Percentiles rank a stretch among this genome's conserved stretches.
Evolutionary conservation across 2,888 invertebrate species (phyloP).

Genomic region (Augiades crinisus): DNA sequence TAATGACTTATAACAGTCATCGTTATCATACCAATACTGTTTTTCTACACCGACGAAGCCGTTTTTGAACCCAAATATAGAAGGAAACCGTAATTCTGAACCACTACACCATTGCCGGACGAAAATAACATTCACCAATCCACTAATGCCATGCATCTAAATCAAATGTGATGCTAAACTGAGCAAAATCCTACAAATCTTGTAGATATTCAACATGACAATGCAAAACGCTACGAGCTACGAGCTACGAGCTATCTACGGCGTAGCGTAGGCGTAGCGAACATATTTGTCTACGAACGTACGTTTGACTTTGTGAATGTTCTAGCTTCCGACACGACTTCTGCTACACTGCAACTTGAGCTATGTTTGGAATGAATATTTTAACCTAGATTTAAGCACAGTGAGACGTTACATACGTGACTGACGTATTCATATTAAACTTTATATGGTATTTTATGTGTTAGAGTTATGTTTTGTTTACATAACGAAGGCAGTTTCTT

Average conservation of each 20-base stretch:
- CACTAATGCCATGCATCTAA: too few relatives aligned
- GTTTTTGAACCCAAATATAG: too few relatives aligned
- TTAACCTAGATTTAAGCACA: background rate
- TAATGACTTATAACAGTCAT: too few relatives aligned
- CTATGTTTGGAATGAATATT: background rate
- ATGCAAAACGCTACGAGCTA: background rate
- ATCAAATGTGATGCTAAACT: background rate
- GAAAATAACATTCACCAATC: too few relatives aligned
- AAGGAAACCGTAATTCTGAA: too few relatives aligned
- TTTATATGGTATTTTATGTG: too few relatives aligned
- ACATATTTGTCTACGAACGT: slow-evolving; percentile 36
- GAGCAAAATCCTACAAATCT: background rate
- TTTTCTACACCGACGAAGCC: too few relatives aligned
- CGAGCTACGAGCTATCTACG: slow-evolving; percentile 22
- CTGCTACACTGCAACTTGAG: slow-evolving; percentile 2
- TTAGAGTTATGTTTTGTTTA: too few relatives aligned
- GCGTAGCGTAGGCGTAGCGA: slow-evolving; percentile 29
- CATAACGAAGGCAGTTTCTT: too few relatives aligned
- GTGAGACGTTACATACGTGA: background rate
- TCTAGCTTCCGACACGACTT: slow-evolving; percentile 18
- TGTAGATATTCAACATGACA: background rate
- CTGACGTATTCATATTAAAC: too few relatives aligned
- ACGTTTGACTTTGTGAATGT: slow-evolving; percentile 32
- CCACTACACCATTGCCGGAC: too few relatives aligned
- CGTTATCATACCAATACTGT: too few relatives aligned